Percentiles rank a stretch among this genome's conserved stretches.
These are phyloP conservation scores for Vanessa cardui DNA, from an alignment of 2,888 invertebrate genomes.

Conservation along the genomic window DNA sequence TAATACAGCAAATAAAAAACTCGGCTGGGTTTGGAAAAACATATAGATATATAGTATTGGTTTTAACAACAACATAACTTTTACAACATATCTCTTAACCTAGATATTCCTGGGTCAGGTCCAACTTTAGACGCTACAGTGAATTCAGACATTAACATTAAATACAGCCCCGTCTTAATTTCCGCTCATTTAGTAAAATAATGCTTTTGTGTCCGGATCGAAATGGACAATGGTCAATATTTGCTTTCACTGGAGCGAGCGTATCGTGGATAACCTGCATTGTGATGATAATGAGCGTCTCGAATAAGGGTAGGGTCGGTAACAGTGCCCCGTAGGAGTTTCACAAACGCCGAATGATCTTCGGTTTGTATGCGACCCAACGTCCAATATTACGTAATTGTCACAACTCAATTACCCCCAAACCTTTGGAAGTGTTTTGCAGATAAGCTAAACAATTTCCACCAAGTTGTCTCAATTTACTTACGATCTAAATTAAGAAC, in stretches of 20 bases:
- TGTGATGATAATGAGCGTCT: conserved; percentile 54
- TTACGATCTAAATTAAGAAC: background rate
- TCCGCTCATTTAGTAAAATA: conserved; percentile 22
- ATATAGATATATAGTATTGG: background rate
- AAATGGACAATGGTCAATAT: conserved; percentile 48
- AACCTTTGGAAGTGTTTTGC: conserved; percentile 10
- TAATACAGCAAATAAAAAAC: too few species aligned
- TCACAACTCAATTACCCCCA: conserved; percentile 29
- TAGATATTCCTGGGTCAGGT: conserved; percentile 21
- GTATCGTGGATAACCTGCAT: conserved; percentile 43
- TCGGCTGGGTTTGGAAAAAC: too few species aligned
- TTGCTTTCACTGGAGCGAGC: conserved; percentile 48
- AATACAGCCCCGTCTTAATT: conserved; percentile 25
- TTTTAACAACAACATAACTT: background rate
- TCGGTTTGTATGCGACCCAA: conserved; percentile 34
- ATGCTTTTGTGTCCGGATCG: conserved; percentile 10
- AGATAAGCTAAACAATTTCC: conserved; percentile 6
- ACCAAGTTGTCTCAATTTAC: background rate
- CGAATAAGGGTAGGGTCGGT: conserved; percentile 42
- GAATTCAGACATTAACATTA: conserved; percentile 9
- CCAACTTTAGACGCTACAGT: conserved; percentile 18
- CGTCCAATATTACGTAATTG: conserved; percentile 30
- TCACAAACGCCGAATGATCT: conserved; percentile 40
- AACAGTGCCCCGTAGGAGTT: conserved; percentile 18
- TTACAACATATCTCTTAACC: conserved; percentile 7